Base-by-base conservation (phyloP, 2,888 invertebrate species). In the Clusia tigrina region DNA sequence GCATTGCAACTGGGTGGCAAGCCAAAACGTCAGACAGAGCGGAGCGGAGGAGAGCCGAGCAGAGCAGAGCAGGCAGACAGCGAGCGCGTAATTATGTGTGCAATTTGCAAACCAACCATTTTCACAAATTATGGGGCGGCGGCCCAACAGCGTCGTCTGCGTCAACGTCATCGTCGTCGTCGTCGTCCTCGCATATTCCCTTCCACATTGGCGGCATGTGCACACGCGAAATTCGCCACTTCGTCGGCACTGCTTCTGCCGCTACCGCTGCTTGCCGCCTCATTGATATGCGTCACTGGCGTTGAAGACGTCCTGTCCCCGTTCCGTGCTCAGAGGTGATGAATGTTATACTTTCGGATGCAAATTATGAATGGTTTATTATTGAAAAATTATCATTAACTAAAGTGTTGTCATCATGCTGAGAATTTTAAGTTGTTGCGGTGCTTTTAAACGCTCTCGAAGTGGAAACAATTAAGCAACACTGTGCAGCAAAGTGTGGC, bases 101-200 rank as follows among this genome's bases (percentile, higher is more conserved):
- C 62, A 62, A 58, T 62, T 58, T 58, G 58, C 48, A 62, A 58
- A 46, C 58, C 46, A 26, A 20, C 54, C 46, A 54, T 48, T 58
- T 58, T 62, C 46, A 53, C 51, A 54, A 57, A 53, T 62, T 42
- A 53, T 22, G n/a, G 15, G 22, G 54, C 15, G 24, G 32, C 32
- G 32, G 32, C 32, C 32, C 12, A n/a, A n/a, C n/a, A n/a, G n/a
- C n/a, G 32, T 32, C 12, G 32, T 32, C 32, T 6, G 6, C 12
- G 32, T 32, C 32, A 32, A 6, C 12, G 32, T 32, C 32, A 32
- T 32, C 32, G 32, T 32, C 32, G 32, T 32, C 32, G 12, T 32
- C 32, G 32, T 32, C 32, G 32, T 32, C 32, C 12, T 9, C n/a
- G n/a, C n/a, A n/a, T n/a, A n/a, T n/a, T n/a, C n/a, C n/a, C n/a